Evolutionary conservation across 2,888 invertebrate species (phyloP), one percentile per base, ranked within the genome.

Genomic region (Trisateles emortualis): DNA sequence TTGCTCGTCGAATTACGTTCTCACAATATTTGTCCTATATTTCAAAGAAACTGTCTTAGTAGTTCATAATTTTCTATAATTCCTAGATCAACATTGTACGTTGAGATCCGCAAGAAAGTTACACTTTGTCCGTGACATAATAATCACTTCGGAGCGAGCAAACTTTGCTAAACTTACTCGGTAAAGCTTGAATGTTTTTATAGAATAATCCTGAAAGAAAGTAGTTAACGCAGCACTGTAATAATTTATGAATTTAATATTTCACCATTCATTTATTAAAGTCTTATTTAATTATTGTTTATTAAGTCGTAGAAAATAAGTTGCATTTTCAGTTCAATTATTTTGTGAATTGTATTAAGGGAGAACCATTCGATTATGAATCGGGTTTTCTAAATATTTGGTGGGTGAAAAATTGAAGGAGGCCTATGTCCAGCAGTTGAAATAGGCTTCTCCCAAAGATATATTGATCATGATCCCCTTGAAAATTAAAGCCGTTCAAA

Each of bases 131-230:
- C 5, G 22, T 49, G 57, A 55, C 50, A 54, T 40, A 51, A 63
- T 63, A 59, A 67, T 59, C 53, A 50, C 30, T 51, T 55, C 53
- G 32, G 22, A 16, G 16, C 54, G 39, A 35, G 29, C 2, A 46
- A 59, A 66, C 39, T 56, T 66, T 53, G 14, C 24, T 39, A 46
- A 71, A 67, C 39, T 70, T 68, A 5, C 9, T 56, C 41, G 30
- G 47, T 59, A 54, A 67, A 56, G 13, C 50, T 14, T 42, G 42
- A 59, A 36, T 35, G 33, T 48, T 71, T 49, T 68, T 67, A 67
- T 70, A 51, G 36, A 38, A 52, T 56, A 47, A 58, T 63, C 22
- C 36, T 16, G 10, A 11, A 36, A 48, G 64, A 63, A 58, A 58
- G 54, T 66, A 46, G 38, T 43, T 48, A 52, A 16, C 24, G 16